Evolutionary conservation across 2,888 invertebrate genomes (phyloP).

Genomic region (Merodon equestris): DNA sequence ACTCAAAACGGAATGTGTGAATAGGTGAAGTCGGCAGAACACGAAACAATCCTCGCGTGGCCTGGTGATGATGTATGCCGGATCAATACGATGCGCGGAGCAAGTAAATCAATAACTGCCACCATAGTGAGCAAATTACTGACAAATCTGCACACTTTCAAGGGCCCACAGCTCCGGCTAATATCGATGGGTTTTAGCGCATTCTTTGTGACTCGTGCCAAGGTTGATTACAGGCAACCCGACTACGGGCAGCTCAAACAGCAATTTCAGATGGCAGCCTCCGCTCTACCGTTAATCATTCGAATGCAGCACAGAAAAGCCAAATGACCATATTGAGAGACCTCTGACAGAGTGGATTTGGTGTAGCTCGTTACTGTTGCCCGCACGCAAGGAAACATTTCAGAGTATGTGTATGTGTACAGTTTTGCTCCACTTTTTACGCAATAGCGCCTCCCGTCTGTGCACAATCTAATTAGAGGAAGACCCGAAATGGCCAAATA

Average conservation of each 20-base stretch:
- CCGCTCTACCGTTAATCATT: slow-evolving; percentile 52
- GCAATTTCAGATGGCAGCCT: slow-evolving; percentile 35
- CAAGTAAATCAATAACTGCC: slow-evolving; percentile 68
- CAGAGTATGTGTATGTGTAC: slow-evolving; percentile 30
- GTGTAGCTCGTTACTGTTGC: slow-evolving; percentile 43
- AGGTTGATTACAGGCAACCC: slow-evolving; percentile 44
- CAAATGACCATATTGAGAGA: slow-evolving; percentile 46
- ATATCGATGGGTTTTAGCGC: slow-evolving; percentile 49
- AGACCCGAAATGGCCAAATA: slow-evolving; percentile 62
- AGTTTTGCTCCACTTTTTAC: slow-evolving; percentile 65
- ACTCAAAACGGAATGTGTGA: slow-evolving; percentile 5
- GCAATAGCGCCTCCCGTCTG: slow-evolving; percentile 57
- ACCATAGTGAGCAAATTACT: slow-evolving; percentile 67
- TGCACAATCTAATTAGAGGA: slow-evolving; percentile 61
- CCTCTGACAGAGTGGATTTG: slow-evolving; percentile 15
- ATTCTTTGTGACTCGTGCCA: slow-evolving; percentile 64
- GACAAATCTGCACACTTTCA: slow-evolving; percentile 65
- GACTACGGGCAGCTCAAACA: neutral
- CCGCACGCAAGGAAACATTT: slow-evolving; percentile 29
- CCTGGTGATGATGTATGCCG: slow-evolving; percentile 61
- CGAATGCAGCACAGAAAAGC: slow-evolving; percentile 30
- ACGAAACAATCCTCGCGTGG: slow-evolving; percentile 35
- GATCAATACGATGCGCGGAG: slow-evolving; percentile 62
- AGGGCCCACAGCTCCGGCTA: slow-evolving; percentile 63
- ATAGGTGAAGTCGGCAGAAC: slow-evolving; percentile 15